Conservation (phyloP, 1,140 invertebrate species). For the Oedothorax gibbosus region DNA sequence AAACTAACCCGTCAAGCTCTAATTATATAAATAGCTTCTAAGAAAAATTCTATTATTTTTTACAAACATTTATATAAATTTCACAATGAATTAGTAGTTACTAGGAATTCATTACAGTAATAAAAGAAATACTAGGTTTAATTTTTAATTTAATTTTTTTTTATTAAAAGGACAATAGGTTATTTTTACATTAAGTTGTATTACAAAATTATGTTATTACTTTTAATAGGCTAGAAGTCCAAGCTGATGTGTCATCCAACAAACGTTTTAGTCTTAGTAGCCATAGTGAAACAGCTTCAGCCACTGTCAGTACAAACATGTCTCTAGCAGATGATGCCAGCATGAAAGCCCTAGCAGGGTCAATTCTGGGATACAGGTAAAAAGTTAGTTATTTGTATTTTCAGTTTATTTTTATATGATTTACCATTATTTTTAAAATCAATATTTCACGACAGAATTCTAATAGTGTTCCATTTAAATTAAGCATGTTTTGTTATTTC, state of each 20-base stretch:
- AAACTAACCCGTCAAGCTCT: no score
- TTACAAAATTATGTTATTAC: not conserved
- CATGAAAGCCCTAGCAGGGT: constrained; percentile 81
- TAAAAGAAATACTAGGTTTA: no score
- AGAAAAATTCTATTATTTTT: no score
- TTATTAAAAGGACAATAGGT: no score
- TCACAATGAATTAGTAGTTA: no score
- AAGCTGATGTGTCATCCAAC: constrained; percentile 79
- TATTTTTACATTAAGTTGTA: no score
- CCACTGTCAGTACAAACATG: constrained; percentile 76
- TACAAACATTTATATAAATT: not conserved
- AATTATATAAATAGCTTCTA: no score
- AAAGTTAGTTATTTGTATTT: constrained; percentile 44
- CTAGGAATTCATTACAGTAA: no score
- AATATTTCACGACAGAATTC: no score
- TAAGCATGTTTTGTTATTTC: no score
- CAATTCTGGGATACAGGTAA: constrained; percentile 76
- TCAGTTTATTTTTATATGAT: constrained; percentile 9
- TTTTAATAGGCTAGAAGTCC: constrained; percentile 77
- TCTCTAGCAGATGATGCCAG: constrained; percentile 75
- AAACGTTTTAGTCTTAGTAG: constrained; percentile 81
- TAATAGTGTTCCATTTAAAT: no score
- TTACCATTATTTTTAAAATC: constrained; percentile 2
- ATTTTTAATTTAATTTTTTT: no score
- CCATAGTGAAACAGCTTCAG: constrained; percentile 80